These are phyloP conservation scores for Phrynocephalus vlangalii DNA, from an alignment of 2,797 vertebrate genomes.

Conservation along the genomic window DNA sequence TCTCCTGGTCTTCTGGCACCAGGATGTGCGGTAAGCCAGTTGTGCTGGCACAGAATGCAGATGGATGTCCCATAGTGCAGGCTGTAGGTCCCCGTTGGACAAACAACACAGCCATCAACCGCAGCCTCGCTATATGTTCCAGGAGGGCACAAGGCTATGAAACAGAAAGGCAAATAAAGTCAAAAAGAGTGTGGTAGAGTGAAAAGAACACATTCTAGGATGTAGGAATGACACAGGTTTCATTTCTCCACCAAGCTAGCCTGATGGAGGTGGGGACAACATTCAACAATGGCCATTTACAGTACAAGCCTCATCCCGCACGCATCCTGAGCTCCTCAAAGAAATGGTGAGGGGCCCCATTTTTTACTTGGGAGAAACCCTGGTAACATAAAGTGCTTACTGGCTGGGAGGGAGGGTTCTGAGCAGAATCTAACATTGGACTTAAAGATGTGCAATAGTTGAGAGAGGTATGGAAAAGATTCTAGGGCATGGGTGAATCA, in stretches of 20 bases:
- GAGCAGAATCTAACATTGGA: not conserved
- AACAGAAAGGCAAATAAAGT: slow-evolving; percentile 7
- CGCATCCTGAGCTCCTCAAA: not conserved
- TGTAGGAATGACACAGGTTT: not conserved
- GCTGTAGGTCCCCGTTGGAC: slow-evolving; percentile 10
- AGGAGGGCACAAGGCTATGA: slow-evolving; percentile 28
- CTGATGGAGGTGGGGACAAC: not conserved
- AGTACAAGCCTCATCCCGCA: too few relatives aligned
- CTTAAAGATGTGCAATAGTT: not conserved
- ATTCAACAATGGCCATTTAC: not conserved
- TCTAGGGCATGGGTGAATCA: not conserved
- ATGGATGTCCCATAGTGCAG: not conserved
- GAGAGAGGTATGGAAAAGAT: not conserved
- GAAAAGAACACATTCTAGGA: not conserved
- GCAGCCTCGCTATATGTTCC: slow-evolving; percentile 18
- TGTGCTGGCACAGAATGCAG: not conserved
- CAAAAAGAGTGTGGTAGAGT: not conserved
- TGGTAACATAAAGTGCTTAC: too few relatives aligned
- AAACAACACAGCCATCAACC: slow-evolving; percentile 17
- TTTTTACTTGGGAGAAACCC: too few relatives aligned
- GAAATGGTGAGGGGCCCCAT: too few relatives aligned
- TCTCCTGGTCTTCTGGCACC: slow-evolving; percentile 19
- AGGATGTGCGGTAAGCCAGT: slow-evolving; percentile 9
- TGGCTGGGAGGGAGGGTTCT: too few relatives aligned
- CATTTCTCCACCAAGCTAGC: not conserved